phyloP scores from a whole-genome alignment of 2,888 invertebrate genomes.

The Dolichopus griseipennis region DNA sequence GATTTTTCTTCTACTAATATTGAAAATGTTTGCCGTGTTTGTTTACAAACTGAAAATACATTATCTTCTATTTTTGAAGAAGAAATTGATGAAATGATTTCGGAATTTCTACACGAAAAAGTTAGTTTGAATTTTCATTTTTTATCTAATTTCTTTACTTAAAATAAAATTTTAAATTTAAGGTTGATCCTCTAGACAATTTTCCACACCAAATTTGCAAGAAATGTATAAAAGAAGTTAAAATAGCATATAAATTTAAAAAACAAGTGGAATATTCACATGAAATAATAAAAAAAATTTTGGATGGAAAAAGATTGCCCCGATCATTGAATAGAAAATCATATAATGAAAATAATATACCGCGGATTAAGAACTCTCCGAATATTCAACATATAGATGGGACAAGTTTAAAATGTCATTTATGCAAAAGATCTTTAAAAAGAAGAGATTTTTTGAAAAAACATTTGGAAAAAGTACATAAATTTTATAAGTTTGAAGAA shows the following conservation, averaged over 20 bases:
- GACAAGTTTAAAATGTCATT: background rate
- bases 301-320: background rate
- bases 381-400: no score
- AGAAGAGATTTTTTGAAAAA: background rate
- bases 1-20: background rate
- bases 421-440: background rate
- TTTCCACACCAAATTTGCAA: background rate
- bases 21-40: background rate
- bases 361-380: no score
- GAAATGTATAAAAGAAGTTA: background rate
- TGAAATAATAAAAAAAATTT: background rate
- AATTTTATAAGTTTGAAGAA: background rate
- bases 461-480: background rate
- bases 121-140: background rate
- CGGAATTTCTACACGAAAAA: background rate
- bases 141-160: no score
- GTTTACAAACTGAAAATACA: background rate
- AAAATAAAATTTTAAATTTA: background rate
- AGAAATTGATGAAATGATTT: background rate
- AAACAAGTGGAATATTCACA: background rate
- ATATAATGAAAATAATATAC: no score
- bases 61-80: background rate
- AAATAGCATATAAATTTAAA: background rate
- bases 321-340: no score
- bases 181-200: background rate